These are phyloP conservation scores for Cantharis nigra DNA, from an alignment of 2,888 invertebrate species.

Conservation along the genomic window DNA sequence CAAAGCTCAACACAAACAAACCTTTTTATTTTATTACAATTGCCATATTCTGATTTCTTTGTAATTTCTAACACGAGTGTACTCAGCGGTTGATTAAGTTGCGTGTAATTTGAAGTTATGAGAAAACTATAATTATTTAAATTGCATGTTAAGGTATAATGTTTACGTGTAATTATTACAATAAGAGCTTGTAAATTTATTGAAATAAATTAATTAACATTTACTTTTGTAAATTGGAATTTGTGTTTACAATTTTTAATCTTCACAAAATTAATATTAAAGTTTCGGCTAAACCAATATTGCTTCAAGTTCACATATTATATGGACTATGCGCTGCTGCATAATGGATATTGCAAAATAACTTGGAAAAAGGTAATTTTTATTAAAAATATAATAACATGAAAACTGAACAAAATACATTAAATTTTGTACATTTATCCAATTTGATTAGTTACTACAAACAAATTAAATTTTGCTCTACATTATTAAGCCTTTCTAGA, in stretches of 20 bases:
- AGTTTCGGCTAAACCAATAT: neutral
- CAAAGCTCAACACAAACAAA: neutral
- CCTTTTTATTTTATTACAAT: conserved; percentile 31
- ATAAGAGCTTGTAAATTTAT: conserved; percentile 25
- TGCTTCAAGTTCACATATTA: no score
- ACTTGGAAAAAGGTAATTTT: neutral
- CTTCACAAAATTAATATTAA: neutral
- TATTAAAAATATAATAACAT: neutral
- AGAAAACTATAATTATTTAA: neutral
- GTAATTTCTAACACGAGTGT: conserved; percentile 25
- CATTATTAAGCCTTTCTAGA: neutral
- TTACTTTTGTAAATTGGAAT: neutral
- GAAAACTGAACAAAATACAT: neutral
- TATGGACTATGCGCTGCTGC: neutral
- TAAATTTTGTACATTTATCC: neutral
- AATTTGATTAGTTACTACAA: no score
- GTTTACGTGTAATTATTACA: conserved; percentile 14
- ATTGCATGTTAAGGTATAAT: conserved; percentile 1
- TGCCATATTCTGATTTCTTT: conserved; percentile 17
- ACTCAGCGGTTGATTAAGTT: conserved; percentile 16
- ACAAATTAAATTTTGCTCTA: no score
- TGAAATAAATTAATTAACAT: conserved; percentile 13
- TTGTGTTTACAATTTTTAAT: neutral
- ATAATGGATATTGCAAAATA: neutral
- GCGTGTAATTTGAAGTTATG: conserved; percentile 11